These are phyloP conservation scores for Oceanites oceanicus DNA, from an alignment of 2,113 vertebrate genomes.

Conservation along the genomic window DNA sequence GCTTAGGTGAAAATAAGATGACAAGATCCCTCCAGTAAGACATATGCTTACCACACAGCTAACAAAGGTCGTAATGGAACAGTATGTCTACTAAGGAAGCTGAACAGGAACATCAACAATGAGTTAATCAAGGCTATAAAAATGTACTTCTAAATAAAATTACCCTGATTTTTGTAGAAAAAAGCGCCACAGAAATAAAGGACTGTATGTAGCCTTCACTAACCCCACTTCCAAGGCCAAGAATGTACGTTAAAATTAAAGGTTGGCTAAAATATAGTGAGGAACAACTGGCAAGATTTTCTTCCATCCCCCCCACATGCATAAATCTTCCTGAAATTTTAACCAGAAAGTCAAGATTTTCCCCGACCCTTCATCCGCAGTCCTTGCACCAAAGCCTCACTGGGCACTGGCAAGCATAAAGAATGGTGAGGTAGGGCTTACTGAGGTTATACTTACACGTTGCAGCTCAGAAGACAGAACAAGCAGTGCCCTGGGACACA, in stretches of 20 bases:
- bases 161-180: background rate
- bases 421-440: background rate
- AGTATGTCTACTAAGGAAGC: background rate
- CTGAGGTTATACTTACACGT: fast-evolving
- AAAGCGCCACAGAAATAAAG: background rate
- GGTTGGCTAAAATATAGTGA: fast-evolving
- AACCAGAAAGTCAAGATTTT: background rate
- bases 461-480: background rate
- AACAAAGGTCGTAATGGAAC: background rate
- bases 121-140: background rate
- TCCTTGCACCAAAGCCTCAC: background rate
- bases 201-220: background rate
- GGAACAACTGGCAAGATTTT: background rate
- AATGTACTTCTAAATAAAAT: background rate
- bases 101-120: background rate
- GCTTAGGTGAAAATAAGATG: background rate
- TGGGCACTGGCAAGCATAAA: background rate
- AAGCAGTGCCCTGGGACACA: background rate
- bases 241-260: background rate
- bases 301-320: too few relatives aligned
- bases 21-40: background rate
- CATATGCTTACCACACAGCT: background rate
- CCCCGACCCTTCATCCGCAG: background rate
- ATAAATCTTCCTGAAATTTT: background rate
- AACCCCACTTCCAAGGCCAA: background rate